These are phyloP conservation scores for Limnephilus lunatus DNA, from an alignment of 2,888 invertebrate genomes.

Conservation along the genomic window DNA sequence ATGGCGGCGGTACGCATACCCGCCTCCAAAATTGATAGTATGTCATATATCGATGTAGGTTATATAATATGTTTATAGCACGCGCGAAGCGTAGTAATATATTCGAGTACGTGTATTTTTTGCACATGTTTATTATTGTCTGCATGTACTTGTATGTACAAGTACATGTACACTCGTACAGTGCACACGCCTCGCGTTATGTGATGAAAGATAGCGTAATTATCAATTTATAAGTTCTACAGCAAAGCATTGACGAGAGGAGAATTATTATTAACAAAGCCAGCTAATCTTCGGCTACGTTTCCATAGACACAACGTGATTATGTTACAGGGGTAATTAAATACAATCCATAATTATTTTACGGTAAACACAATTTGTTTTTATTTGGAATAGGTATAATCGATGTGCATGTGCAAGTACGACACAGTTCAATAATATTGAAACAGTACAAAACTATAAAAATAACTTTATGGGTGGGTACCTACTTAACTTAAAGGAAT, in stretches of 20 bases:
- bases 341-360: too few species aligned
- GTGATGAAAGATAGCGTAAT: not conserved
- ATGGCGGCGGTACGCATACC: too few species aligned
- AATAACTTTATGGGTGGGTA: too few species aligned
- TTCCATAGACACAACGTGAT: not conserved
- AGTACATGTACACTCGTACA: not conserved
- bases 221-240: not conserved
- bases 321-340: too few species aligned
- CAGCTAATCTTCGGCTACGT: not conserved
- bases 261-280: not conserved
- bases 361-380: too few species aligned
- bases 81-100: not conserved
- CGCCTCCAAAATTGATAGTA: not conserved
- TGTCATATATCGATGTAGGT: not conserved
- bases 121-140: not conserved
- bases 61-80: not conserved
- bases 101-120: not conserved
- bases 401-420: too few species aligned
- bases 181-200: not conserved
- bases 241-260: not conserved
- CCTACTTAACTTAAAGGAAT: too few species aligned
- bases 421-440: too few species aligned
- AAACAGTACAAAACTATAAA: too few species aligned
- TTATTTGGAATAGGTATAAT: too few species aligned
- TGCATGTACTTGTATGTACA: not conserved